Percentiles rank a stretch among this genome's conserved stretches.
These are phyloP conservation scores for Alloscopus bannaensis DNA, from an alignment of 2,888 invertebrate species.

Conservation along the genomic window DNA sequence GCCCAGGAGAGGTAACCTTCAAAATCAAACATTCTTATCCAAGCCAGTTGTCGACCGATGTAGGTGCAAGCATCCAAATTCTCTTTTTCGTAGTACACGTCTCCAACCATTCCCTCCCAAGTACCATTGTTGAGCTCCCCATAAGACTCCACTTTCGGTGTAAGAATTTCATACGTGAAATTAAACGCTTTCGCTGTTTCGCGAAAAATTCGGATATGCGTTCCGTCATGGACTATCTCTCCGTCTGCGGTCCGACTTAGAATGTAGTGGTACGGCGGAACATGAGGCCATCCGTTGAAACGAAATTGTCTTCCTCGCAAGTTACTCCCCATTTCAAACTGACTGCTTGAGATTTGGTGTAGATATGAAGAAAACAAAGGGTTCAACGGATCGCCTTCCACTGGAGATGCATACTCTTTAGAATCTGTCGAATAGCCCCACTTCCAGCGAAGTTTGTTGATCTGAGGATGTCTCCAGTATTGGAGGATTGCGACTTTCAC, in stretches of 20 bases:
- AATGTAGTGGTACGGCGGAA: constrained; percentile 36
- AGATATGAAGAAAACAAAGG: not conserved
- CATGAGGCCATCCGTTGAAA: constrained; percentile 19
- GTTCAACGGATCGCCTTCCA: constrained; percentile 7
- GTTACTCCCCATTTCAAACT: constrained; percentile 16
- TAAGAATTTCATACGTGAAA: constrained; percentile 38
- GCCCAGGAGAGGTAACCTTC: constrained; percentile 21
- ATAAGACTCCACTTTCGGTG: constrained; percentile 15
- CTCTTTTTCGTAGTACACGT: constrained; percentile 2
- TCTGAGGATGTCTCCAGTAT: not conserved
- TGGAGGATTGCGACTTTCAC: not conserved
- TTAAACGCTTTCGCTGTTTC: constrained; percentile 22
- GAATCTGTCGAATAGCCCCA: constrained; percentile 21
- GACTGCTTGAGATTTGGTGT: not conserved
- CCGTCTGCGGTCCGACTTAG: not conserved
- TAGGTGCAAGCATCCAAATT: constrained; percentile 27
- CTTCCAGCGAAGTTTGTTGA: constrained; percentile 15
- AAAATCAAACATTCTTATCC: constrained; percentile 48
- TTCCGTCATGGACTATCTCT: constrained; percentile 23
- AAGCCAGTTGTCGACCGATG: constrained; percentile 16
- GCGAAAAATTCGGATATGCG: constrained; percentile 23
- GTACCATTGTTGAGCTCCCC: constrained; percentile 43
- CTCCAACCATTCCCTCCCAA: constrained; percentile 50
- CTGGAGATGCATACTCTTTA: not conserved
- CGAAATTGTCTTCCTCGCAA: constrained; percentile 33